Evolutionary conservation across 2,888 invertebrate species (phyloP).

Genomic region (Saturnia japonica): DNA sequence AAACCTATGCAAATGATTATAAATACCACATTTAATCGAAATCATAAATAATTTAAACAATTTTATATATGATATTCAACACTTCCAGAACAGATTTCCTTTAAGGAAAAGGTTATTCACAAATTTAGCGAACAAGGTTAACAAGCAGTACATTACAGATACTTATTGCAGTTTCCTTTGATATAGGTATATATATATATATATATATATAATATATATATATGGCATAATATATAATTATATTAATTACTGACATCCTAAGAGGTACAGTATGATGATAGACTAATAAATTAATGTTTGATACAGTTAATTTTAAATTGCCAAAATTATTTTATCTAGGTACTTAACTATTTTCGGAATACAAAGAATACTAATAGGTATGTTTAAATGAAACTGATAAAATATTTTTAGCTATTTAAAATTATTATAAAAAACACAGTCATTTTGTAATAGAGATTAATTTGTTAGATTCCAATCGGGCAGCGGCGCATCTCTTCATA

Average conservation of each 20-base stretch:
- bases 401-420: not conserved
- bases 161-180: slow-evolving; percentile 4
- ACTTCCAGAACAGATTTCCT: slow-evolving; percentile 8
- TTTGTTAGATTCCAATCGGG: slow-evolving; percentile 51
- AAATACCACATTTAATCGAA: not conserved
- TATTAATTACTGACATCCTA: too few species aligned
- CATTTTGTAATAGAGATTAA: slow-evolving; percentile 41
- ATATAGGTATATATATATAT: not conserved
- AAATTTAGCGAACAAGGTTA: slow-evolving; percentile 1
- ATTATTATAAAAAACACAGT: slow-evolving; percentile 2
- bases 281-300: too few species aligned
- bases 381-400: not conserved
- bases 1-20: not conserved
- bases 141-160: not conserved
- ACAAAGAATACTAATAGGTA: not conserved
- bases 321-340: too few species aligned
- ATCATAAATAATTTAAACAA: not conserved
- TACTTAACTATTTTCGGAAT: too few species aligned
- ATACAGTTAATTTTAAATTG: too few species aligned
- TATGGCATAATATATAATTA: too few species aligned
- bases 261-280: too few species aligned
- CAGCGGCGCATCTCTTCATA: slow-evolving; percentile 55
- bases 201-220: too few species aligned
- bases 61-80: not conserved
- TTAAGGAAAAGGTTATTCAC: not conserved